phyloP scores from a whole-genome alignment of 2,113 vertebrate genomes.

The Vulpes ferrilata region DNA sequence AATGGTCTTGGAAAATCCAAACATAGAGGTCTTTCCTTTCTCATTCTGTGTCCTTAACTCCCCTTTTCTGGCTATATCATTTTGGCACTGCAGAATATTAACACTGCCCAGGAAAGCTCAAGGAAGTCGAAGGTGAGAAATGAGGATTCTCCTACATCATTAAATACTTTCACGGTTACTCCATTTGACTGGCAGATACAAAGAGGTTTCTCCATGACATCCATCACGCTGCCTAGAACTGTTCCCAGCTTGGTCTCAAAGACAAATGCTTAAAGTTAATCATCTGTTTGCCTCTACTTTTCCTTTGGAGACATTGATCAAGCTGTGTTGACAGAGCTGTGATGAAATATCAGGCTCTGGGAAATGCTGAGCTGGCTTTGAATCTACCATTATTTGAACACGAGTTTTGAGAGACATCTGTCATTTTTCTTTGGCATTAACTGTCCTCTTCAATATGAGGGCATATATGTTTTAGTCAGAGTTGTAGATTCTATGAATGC shows the following conservation, averaged over 20 bases:
- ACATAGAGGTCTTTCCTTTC: background rate
- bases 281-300: constrained; percentile 58
- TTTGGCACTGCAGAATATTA: constrained; percentile 5
- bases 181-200: constrained; percentile 64
- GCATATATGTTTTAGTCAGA: constrained; percentile 26
- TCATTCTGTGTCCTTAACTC: background rate
- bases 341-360: constrained; percentile 61
- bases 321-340: constrained; percentile 24
- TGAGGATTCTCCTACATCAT: constrained; percentile 30
- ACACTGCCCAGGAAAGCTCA: background rate
- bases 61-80: background rate
- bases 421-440: constrained; percentile 64
- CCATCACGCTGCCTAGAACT: constrained; percentile 32
- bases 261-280: constrained; percentile 70
- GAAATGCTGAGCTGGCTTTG: constrained; percentile 75
- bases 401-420: constrained; percentile 49
- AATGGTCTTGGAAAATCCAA: background rate
- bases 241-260: constrained; percentile 40
- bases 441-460: constrained; percentile 61
- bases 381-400: constrained; percentile 11
- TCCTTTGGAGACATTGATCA: constrained; percentile 73
- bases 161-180: constrained; percentile 60
- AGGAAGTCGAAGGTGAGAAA: constrained; percentile 52
- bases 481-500: constrained; percentile 8
- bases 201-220: constrained; percentile 62